These are phyloP conservation scores for Engystomops pustulosus DNA, from an alignment of 2,113 vertebrate species.

Conservation along the genomic window DNA sequence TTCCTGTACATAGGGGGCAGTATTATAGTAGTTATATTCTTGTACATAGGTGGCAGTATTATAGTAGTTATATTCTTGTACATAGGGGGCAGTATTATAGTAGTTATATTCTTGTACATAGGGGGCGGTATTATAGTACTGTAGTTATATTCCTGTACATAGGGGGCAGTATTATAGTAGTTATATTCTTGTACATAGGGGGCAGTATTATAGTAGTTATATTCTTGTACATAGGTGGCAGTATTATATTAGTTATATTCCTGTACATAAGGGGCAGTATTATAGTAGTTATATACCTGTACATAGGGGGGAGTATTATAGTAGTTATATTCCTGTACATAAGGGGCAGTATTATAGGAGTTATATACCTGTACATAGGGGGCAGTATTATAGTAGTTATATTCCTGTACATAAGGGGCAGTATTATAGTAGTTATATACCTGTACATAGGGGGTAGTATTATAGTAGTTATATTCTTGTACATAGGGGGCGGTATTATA, in stretches of 20 bases:
- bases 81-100: neutral
- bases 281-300: slow-evolving; percentile 6
- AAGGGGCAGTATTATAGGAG: too few relatives aligned
- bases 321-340: neutral
- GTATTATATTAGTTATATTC: slow-evolving; percentile 13
- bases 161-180: neutral
- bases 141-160: slow-evolving; percentile 6
- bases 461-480: too few relatives aligned
- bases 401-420: too few relatives aligned
- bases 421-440: too few relatives aligned
- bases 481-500: too few relatives aligned
- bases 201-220: neutral
- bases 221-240: neutral
- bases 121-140: neutral
- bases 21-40: too few relatives aligned
- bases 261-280: neutral
- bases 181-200: slow-evolving; percentile 15
- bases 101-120: slow-evolving; percentile 10
- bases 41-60: too few relatives aligned
- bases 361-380: too few relatives aligned
- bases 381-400: too few relatives aligned
- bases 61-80: slow-evolving; percentile 4
- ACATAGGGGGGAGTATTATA: neutral
- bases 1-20: too few relatives aligned
- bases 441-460: too few relatives aligned